Percentiles rank a stretch among this genome's conserved stretches.
Evolutionary conservation across 2,797 vertebrate species (phyloP).

Genomic region (Acanthis flammea): DNA sequence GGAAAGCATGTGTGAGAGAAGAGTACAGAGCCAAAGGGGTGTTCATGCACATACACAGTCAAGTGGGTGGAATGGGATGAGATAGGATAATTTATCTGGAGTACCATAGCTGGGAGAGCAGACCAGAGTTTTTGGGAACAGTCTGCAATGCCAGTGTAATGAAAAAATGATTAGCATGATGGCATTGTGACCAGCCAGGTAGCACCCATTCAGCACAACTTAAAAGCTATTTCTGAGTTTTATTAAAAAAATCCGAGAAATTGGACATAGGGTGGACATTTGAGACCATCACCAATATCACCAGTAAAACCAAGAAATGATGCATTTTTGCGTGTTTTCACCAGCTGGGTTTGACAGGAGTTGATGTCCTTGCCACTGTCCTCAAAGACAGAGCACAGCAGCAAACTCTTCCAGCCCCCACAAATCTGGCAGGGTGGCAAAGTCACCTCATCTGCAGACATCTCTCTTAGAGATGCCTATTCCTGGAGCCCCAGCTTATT

Average conservation of each 20-base stretch:
- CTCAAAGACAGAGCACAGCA: not conserved
- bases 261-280: not conserved
- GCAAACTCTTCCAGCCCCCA: not conserved
- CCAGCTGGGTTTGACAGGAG: not conserved
- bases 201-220: not conserved
- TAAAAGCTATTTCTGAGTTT: not conserved
- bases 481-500: not conserved
- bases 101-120: not conserved
- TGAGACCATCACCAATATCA: not conserved
- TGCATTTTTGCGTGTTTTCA: not conserved
- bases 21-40: not conserved
- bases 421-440: not conserved
- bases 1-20: not conserved
- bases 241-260: not conserved
- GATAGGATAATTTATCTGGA: not conserved
- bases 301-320: not conserved
- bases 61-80: no score
- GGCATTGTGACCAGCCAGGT: not conserved
- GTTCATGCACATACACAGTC: accelerated
- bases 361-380: not conserved
- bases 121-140: not conserved
- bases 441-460: not conserved
- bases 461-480: not conserved
- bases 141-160: not conserved
- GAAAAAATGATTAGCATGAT: not conserved